Base-by-base conservation (phyloP, 2,113 vertebrate genomes). In the Panthera leo region DNA sequence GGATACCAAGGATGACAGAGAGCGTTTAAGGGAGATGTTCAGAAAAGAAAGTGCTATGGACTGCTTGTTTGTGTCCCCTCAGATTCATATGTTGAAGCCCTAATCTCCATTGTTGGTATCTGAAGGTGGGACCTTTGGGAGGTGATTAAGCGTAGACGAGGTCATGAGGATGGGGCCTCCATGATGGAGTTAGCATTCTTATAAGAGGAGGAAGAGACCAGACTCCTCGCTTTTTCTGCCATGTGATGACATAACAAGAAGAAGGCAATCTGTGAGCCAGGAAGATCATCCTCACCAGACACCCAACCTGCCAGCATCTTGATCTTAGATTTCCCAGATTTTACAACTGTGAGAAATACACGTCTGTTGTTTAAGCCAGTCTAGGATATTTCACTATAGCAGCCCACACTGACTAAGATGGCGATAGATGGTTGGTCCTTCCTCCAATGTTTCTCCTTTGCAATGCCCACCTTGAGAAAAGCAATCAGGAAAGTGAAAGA, bases 341-440 rank as follows among this genome's bases (percentile, higher is more conserved):
- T 25, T 23, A 79, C 29, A 79, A 58, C 53, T 16, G 21, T 31
- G n/a, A 84, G 16, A 70, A 42, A 55, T 11, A 70, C 31, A n/a
- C 2, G 0, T 36, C 42, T 58, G 5, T 9, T 53, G 23, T 45
- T 51, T 42, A 87, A 84, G 51, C 27, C 34, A 89, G 34, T 19
- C 11, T 51, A 5, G 0, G 25, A 39, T 7, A 63, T n/a, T 83
- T 36, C 0, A 0, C 51, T 39, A 19, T 7, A 18, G 42, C 25
- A 23, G 31, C 82, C 67, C 68, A 25, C 68, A 53, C 19, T 25
- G 61, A 86, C 12, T 67, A 23, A 65, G 18, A 48, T 31, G 31
- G 42, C 25, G 11, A 76, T 0, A 39, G 88, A n/a, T 10, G 19
- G 36, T 9, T 25, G 25, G 12, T 42, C 82, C 39, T 61, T 58